Evolutionary conservation across 2,797 vertebrate genomes (phyloP).

Genomic region (Spheniscus humboldti): DNA sequence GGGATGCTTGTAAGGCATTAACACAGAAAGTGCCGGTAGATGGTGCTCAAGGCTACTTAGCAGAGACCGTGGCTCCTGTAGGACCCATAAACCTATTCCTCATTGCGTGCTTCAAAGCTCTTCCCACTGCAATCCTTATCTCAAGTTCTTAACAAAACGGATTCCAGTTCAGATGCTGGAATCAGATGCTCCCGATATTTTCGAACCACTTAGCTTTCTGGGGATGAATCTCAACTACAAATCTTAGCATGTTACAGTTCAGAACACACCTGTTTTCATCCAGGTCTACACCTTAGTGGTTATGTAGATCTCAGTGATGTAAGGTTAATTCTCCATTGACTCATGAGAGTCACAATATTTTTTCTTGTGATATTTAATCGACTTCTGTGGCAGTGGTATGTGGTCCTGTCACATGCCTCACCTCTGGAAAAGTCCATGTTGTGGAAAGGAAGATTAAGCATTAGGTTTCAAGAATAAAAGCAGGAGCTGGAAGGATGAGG

Average conservation of each 20-base stretch:
- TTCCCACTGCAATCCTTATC: fast-evolving
- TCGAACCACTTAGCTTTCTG: not conserved
- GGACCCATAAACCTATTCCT: not conserved
- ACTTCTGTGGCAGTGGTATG: not conserved
- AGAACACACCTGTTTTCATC: not conserved
- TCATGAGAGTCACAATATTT: not conserved
- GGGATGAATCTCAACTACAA: not conserved
- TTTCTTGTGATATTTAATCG: not conserved
- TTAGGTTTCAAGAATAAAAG: not conserved
- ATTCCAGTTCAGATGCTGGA: not conserved
- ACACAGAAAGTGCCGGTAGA: not conserved
- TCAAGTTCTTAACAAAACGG: fast-evolving
- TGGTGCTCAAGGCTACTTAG: not conserved
- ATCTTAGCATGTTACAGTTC: not conserved
- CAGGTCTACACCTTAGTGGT: not conserved
- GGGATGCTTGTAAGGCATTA: too few relatives aligned
- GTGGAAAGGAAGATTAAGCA: not conserved
- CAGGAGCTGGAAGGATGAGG: not conserved
- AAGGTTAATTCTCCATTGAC: not conserved
- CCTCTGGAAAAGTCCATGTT: not conserved
- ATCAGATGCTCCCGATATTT: too few relatives aligned
- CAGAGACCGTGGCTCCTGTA: fast-evolving
- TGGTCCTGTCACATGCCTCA: not conserved
- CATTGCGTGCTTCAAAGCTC: fast-evolving
- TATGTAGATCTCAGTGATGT: not conserved